Base-by-base conservation (phyloP, 1,140 invertebrate genomes). In the Lordiphosa clarofinis region DNA sequence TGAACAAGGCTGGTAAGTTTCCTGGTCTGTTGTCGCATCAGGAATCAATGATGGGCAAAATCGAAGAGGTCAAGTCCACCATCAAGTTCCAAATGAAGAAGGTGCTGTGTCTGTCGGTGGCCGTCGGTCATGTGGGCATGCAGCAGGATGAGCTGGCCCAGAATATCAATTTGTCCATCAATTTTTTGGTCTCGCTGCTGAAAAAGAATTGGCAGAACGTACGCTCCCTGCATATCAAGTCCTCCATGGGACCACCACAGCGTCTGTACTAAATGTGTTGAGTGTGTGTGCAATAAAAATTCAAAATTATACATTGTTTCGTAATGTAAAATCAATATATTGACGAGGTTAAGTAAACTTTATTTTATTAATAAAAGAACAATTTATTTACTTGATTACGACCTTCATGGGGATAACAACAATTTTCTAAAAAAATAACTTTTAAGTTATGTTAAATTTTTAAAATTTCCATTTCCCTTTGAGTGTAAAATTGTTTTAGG, bases 161-260 rank as follows among this genome's bases (percentile, higher is more conserved):
- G 89, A 99, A 99, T 89, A 94, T 99, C 61, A 97, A 98, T 89
- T 91, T 99, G 70, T 94, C 98, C 15, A 96, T 99, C 90, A 99
- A 99, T 91, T 99, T 99, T 92, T 92, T 99, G 86, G 98, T 99
- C 12, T 99, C 99, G 0, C 92, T 99, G 79, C 91, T 99, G 89
- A 99, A 99, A 92, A 99, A 99, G 91, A 99, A 99, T 90, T 99
- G 99, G 99, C 98, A 99, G 91, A 99, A 99, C 88, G 98, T 99
- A 10, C 92, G 97, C 43, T 98, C 98, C 15, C 92, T 99, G 35
- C 97, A 99, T 91, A 95, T 99, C 76, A 99, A 99, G 91, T 98
- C 96, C 38, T 96, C 97, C 1, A 99, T 99, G 98, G 98, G 98
- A 86, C 95, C 96, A 76, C 94, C 97, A 76, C 96, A 99, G 90